Base-by-base conservation (phyloP, 2,888 invertebrate genomes). In the Mythimna pallens region DNA sequence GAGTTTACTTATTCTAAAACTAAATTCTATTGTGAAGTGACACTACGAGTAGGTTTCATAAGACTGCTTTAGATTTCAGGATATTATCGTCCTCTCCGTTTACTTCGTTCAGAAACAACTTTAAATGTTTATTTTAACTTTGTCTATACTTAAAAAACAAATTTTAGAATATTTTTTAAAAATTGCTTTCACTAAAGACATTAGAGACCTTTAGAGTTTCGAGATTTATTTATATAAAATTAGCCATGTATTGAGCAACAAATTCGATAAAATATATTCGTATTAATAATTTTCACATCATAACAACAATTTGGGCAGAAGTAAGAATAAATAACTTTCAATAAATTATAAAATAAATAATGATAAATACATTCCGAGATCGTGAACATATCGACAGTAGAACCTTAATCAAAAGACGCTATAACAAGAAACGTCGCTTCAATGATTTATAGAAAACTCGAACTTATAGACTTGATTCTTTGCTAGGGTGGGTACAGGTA, bases 361-460 rank as follows among this genome's bases (percentile, higher is more conserved):
- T 77, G 70, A 78, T 85, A 85, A 87, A 85, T 86, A 85, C 77
- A 85, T 66, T 85, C 87, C 78, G 85, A 85, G 85, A 85, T 85
- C 85, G 84, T 85, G 81, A 76, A 64, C 70, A 80, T 75, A 78
- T 81, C 70, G 75, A 86, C 70, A 85, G 36, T 64, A 69, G 52
- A 72, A 73, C 34, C 57, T 69, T 72, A 78, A 66, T 68, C 25
- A 61, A 59, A 77, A 52, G 58, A 62, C 63, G 40, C 54, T 59
- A 67, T 30, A 63, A 65, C 61, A 67, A 43, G 34, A 67, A 14
- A 55, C 47, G n/a, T 64, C 66, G 43, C 58, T 36, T n/a, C 20
- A 47, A 55, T 4, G 0, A n/a, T 47, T 55, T 9, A 22, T 25
- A 40, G 22, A 58, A n/a, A 40, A 57, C 10, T 22, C 14, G 4